phyloP scores from a whole-genome alignment of 2,797 vertebrate species.

The Lepidocolaptes lacrymiger region DNA sequence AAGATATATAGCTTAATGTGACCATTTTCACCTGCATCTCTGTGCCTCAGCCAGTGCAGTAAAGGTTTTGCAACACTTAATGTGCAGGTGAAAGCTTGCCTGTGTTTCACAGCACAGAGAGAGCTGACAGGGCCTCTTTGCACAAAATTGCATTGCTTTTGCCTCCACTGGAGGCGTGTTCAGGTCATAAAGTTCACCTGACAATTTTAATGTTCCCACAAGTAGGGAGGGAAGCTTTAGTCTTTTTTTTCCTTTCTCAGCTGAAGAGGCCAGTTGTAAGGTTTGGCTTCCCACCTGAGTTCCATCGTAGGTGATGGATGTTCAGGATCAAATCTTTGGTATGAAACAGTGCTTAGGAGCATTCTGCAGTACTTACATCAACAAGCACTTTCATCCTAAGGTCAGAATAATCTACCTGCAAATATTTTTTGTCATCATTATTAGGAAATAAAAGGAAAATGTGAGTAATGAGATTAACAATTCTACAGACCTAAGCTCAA shows the following conservation, averaged over 20 bases:
- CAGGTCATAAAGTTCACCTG: not conserved
- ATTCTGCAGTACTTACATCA: not conserved
- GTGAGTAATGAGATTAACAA: not conserved
- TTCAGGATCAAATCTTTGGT: not conserved
- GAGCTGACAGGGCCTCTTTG: not conserved
- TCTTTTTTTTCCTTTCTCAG: not conserved
- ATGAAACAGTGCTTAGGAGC: not conserved
- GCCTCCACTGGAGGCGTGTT: accelerated
- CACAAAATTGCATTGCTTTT: not conserved
- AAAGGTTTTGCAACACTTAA: not conserved
- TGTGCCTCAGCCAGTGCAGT: not conserved
- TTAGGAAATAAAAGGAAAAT: not conserved
- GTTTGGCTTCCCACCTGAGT: not conserved
- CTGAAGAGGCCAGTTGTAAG: not conserved
- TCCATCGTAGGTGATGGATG: accelerated
- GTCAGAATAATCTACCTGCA: not conserved
- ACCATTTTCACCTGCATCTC: not conserved
- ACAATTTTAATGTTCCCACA: not conserved
- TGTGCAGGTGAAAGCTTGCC: not conserved
- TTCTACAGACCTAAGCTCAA: not conserved
- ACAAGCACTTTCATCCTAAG: not conserved
- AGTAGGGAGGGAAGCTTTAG: not conserved
- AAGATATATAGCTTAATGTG: not conserved
- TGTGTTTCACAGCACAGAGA: not conserved
- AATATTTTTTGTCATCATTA: not conserved